Percentiles rank a stretch among this genome's conserved stretches.
Evolutionary conservation across 2,113 vertebrate genomes (phyloP).

Genomic region (Trichomycterus rosablanca): DNA sequence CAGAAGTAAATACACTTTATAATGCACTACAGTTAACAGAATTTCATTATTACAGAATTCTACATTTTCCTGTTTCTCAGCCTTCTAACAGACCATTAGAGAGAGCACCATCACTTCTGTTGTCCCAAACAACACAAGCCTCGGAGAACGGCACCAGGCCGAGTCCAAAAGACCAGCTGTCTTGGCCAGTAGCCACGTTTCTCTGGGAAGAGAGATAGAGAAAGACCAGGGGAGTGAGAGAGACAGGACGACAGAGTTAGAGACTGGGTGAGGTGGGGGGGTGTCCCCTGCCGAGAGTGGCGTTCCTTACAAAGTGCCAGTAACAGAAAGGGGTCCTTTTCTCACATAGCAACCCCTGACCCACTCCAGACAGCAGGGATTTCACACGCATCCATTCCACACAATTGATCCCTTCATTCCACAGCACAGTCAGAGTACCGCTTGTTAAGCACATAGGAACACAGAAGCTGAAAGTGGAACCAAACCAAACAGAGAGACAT

Average conservation of each 20-base stretch:
- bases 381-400: slow-evolving; percentile 84
- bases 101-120: slow-evolving; percentile 34
- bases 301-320: slow-evolving; percentile 79
- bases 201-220: slow-evolving; percentile 53
- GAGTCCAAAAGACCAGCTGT: slow-evolving; percentile 83
- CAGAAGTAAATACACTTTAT: too few species aligned
- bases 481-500: slow-evolving; percentile 12
- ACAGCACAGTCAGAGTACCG: slow-evolving; percentile 63
- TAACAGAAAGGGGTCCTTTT: slow-evolving; percentile 76
- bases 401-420: slow-evolving; percentile 92
- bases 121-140: slow-evolving; percentile 39
- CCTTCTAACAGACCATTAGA: slow-evolving; percentile 10
- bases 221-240: slow-evolving; percentile 54
- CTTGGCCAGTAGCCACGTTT: slow-evolving; percentile 83
- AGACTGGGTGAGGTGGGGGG: slow-evolving; percentile 43
- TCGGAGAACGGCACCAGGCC: slow-evolving; percentile 71
- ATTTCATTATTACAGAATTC: too few species aligned
- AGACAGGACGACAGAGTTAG: slow-evolving; percentile 48
- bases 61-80: too few species aligned
- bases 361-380: slow-evolving; percentile 76
- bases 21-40: too few species aligned
- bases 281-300: slow-evolving; percentile 78
- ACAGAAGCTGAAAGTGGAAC: slow-evolving; percentile 27
- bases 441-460: slow-evolving; percentile 17
- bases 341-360: slow-evolving; percentile 74